A percentile compares a stretch with the other conserved stretches of the same genome.
Evolutionary conservation across 2,888 invertebrate species (phyloP).

Genomic region (Catocala fraxini): DNA sequence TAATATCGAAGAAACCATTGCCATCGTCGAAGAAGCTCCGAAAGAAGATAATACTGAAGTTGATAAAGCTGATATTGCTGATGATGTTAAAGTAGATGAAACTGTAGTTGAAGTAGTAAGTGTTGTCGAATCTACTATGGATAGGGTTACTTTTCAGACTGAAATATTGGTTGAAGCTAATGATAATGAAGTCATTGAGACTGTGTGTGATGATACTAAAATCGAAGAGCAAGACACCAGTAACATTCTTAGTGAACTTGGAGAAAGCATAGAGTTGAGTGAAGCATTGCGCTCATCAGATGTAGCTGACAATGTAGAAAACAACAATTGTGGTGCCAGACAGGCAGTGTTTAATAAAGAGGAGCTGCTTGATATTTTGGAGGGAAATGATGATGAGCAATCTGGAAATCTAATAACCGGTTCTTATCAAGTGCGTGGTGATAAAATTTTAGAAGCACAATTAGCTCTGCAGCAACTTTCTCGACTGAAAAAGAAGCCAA

Average conservation of each 20-base stretch:
- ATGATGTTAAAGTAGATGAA: constrained; percentile 31
- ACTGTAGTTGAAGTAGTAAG: constrained; percentile 50
- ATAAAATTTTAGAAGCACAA: constrained; percentile 67
- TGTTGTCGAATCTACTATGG: constrained; percentile 48
- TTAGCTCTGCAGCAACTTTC: constrained; percentile 76
- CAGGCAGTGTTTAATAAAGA: constrained; percentile 83
- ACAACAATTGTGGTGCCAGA: constrained; percentile 70
- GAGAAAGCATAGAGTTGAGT: constrained; percentile 77
- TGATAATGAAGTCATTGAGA: constrained; percentile 63
- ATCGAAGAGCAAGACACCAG: constrained; percentile 56
- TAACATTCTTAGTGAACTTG: constrained; percentile 73
- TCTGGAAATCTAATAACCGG: constrained; percentile 42
- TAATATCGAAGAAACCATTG: constrained; percentile 5
- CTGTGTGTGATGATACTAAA: constrained; percentile 44
- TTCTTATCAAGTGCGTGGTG: constrained; percentile 41
- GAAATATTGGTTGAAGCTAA: constrained; percentile 78
- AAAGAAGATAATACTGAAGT: constrained; percentile 23
- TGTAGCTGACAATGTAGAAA: constrained; percentile 69
- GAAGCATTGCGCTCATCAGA: constrained; percentile 76
- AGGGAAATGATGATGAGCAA: constrained; percentile 74
- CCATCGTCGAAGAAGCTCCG: constrained; percentile 25
- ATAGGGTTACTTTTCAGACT: constrained; percentile 74
- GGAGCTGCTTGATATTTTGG: constrained; percentile 79
- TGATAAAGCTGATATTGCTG: constrained; percentile 13
- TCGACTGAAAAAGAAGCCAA: constrained; percentile 60